Percentiles rank a stretch among this genome's conserved stretches.
These are phyloP conservation scores for Atrichornis clamosus DNA, from an alignment of 2,113 vertebrate species.

Conservation along the genomic window DNA sequence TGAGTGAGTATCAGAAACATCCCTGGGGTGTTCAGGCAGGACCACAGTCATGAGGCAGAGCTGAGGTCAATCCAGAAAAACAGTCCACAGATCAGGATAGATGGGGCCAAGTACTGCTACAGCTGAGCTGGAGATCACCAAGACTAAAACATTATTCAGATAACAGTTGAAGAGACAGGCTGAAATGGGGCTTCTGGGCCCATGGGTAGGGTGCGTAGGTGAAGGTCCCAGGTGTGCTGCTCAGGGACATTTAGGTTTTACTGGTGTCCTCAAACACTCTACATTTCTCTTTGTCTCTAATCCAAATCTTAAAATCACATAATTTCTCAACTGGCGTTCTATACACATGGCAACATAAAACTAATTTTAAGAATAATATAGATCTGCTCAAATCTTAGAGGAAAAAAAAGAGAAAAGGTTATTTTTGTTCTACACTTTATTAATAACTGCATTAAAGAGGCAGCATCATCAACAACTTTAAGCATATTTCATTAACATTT, in stretches of 20 bases:
- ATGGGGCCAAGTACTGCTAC: not conserved
- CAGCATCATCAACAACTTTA: not conserved
- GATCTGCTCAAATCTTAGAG: not conserved
- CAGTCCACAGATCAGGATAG: not conserved
- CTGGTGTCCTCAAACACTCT: not conserved
- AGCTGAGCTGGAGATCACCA: not conserved
- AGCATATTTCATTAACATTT: not conserved
- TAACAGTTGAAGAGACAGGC: not conserved
- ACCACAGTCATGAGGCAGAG: not conserved
- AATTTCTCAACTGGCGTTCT: not conserved
- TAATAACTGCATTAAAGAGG: not conserved
- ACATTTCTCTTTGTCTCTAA: not conserved
- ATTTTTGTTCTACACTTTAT: not conserved
- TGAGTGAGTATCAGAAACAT: not conserved
- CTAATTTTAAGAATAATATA: not conserved
- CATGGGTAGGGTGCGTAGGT: not conserved
- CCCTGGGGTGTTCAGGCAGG: not conserved
- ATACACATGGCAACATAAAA: not conserved
- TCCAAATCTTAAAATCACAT: not conserved
- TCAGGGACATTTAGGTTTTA: not conserved
- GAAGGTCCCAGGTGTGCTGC: not conserved
- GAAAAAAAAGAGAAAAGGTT: accelerated
- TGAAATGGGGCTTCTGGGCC: not conserved
- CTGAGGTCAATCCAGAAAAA: not conserved
- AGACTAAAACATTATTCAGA: not conserved